Percentiles rank a stretch among this genome's conserved stretches.
Conservation (phyloP, 2,113 vertebrate genomes). For the Piprites chloris region DNA sequence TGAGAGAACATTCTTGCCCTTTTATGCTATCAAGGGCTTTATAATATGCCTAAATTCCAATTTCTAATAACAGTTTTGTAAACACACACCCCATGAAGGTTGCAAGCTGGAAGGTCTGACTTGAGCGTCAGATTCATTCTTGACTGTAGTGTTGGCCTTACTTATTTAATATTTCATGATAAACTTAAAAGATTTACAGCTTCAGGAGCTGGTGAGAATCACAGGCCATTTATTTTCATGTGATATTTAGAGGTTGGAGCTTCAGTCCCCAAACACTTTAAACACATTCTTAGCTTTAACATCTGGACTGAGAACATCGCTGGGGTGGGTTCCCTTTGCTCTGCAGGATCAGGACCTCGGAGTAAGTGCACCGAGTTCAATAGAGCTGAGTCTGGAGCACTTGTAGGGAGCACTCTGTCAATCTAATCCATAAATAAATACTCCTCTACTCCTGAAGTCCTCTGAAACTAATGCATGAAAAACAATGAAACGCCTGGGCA, state of each 20-base stretch:
- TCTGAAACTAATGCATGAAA: slow-evolving; percentile 21
- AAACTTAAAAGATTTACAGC: slow-evolving; percentile 68
- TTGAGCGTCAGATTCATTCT: slow-evolving; percentile 9
- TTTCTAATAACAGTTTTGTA: slow-evolving; percentile 9
- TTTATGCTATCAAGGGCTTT: not conserved
- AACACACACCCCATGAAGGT: not conserved
- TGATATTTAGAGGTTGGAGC: slow-evolving; percentile 41
- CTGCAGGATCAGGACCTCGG: slow-evolving; percentile 10
- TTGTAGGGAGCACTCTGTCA: slow-evolving; percentile 8
- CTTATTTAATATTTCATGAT: slow-evolving; percentile 52
- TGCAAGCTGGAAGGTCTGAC: not conserved
- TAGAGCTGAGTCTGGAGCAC: not conserved
- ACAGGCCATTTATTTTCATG: slow-evolving; percentile 49
- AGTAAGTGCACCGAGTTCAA: not conserved
- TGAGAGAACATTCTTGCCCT: not conserved
- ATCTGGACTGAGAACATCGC: not conserved
- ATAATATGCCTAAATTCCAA: not conserved
- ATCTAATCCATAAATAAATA: slow-evolving; percentile 42
- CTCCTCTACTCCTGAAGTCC: not conserved
- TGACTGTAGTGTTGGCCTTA: not conserved
- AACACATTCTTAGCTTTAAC: not conserved
- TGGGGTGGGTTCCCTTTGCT: not conserved
- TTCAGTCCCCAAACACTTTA: not conserved
- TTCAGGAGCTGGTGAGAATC: slow-evolving; percentile 42
- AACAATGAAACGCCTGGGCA: not conserved